phyloP scores from a whole-genome alignment of 2,113 vertebrate species.

The Ptyas mucosa region DNA sequence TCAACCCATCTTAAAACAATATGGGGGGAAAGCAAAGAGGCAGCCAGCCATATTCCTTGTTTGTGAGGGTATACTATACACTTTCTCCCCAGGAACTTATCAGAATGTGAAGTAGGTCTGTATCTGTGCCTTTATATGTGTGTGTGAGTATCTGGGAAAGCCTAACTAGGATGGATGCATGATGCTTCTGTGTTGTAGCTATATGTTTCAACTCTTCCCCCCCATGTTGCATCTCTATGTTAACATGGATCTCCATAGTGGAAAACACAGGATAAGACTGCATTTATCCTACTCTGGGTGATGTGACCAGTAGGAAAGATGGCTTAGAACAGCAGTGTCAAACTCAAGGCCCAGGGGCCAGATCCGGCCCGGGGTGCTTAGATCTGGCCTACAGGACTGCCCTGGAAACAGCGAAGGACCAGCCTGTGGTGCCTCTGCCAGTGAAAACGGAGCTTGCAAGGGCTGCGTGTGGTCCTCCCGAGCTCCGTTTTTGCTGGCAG shows the following conservation, averaged over 20 bases:
- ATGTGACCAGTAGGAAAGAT: not conserved
- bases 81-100: not conserved
- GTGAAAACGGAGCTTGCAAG: too few relatives aligned
- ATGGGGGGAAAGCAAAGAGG: not conserved
- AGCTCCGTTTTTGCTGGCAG: too few relatives aligned
- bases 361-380: too few relatives aligned
- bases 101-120: not conserved
- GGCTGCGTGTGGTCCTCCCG: too few relatives aligned
- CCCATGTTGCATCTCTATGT: not conserved
- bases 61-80: not conserved
- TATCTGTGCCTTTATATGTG: not conserved
- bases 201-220: not conserved
- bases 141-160: not conserved
- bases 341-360: too few relatives aligned
- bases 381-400: too few relatives aligned
- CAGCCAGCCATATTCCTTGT: not conserved
- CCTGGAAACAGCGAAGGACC: too few relatives aligned
- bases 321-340: not conserved
- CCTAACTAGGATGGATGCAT: not conserved
- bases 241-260: not conserved
- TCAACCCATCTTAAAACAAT: not conserved
- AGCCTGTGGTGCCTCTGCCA: too few relatives aligned
- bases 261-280: not conserved
- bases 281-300: not conserved
- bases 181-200: not conserved